phyloP scores from a whole-genome alignment of 2,113 vertebrate genomes.

The Sardina pilchardus region DNA sequence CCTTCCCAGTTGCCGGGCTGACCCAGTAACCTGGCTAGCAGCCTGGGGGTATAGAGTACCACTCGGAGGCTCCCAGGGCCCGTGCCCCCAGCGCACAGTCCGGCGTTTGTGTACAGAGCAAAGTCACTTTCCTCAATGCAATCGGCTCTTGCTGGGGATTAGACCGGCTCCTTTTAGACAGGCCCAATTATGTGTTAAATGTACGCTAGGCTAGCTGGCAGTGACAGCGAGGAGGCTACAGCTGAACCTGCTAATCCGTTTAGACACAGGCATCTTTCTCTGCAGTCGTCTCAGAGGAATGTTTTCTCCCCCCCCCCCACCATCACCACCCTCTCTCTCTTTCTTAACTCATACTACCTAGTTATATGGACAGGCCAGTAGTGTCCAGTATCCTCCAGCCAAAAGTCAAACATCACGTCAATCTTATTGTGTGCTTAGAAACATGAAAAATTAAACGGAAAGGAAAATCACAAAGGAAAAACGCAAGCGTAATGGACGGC shows the following conservation, averaged over 20 bases:
- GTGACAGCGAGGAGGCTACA: slow-evolving; percentile 44
- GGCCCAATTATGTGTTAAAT: slow-evolving; percentile 59
- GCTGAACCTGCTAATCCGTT: slow-evolving; percentile 61
- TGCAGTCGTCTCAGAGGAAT: slow-evolving; percentile 54
- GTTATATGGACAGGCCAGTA: slow-evolving; percentile 25
- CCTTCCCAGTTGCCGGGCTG: slow-evolving; percentile 69
- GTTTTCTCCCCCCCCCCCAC: slow-evolving; percentile 24
- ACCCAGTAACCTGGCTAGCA: slow-evolving; percentile 75
- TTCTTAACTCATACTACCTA: slow-evolving; percentile 20
- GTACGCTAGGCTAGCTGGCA: slow-evolving; percentile 53
- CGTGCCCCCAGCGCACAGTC: slow-evolving; percentile 52
- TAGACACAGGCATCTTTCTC: slow-evolving; percentile 64
- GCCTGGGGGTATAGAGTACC: slow-evolving; percentile 65
- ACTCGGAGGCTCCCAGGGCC: slow-evolving; percentile 55
- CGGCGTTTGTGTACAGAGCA: slow-evolving; percentile 60
- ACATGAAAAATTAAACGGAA: not conserved
- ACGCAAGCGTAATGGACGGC: not conserved
- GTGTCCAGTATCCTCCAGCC: not conserved
- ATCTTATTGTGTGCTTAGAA: slow-evolving; percentile 1
- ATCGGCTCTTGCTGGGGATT: slow-evolving; percentile 65
- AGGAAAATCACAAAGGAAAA: not conserved
- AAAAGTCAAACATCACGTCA: not conserved
- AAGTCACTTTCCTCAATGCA: slow-evolving; percentile 65
- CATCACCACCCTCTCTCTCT: not conserved
- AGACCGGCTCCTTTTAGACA: slow-evolving; percentile 65